Conservation (phyloP, 2,113 vertebrate genomes). For the Archocentrus centrarchus region DNA sequence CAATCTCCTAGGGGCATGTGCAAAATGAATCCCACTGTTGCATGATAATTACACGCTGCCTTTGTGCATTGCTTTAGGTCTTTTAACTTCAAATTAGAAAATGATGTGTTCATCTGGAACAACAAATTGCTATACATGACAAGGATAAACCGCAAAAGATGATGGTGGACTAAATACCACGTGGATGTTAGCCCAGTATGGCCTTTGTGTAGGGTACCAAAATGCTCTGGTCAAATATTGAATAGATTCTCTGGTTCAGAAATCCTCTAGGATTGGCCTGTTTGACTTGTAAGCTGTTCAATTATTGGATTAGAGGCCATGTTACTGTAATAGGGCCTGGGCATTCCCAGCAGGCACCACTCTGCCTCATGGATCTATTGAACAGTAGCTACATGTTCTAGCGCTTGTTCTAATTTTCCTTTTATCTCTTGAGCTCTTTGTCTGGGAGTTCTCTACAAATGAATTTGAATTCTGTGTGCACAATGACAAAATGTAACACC, state of each 20-base stretch:
- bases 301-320: constrained; percentile 69
- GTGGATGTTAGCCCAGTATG: constrained; percentile 6
- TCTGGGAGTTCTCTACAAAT: constrained; percentile 38
- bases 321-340: constrained; percentile 70
- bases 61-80: not conserved
- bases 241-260: constrained; percentile 35
- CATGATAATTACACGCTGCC: constrained; percentile 14
- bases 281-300: constrained; percentile 46
- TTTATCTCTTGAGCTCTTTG: constrained; percentile 55
- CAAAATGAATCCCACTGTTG: constrained; percentile 15
- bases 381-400: constrained; percentile 66
- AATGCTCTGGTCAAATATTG: constrained; percentile 41
- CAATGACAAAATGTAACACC: constrained; percentile 8
- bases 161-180: constrained; percentile 11
- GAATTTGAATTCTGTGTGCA: constrained; percentile 24
- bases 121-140: not conserved
- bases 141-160: not conserved
- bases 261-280: constrained; percentile 29
- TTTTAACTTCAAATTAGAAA: constrained; percentile 13
- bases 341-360: constrained; percentile 66
- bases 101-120: not conserved
- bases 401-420: constrained; percentile 50
- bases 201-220: not conserved
- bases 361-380: constrained; percentile 68
- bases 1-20: constrained; percentile 11